Evolutionary conservation across 1,140 invertebrate species (phyloP).

Genomic region (Brachionus rotundiformis): DNA sequence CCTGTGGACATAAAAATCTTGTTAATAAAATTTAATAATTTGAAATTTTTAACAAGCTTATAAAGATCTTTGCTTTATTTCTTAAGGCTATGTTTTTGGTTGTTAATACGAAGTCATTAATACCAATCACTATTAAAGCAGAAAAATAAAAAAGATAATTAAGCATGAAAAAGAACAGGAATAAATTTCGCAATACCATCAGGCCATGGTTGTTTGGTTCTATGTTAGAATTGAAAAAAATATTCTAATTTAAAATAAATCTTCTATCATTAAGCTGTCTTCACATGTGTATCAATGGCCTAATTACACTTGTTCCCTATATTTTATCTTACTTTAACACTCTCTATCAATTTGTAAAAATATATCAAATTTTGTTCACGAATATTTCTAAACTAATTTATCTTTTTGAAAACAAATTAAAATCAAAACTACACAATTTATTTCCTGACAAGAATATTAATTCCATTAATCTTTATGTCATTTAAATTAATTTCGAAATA

Average conservation of each 20-base stretch:
- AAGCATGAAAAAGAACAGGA: background rate
- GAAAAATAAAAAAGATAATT: slow-evolving; percentile 39
- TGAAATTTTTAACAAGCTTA: slow-evolving; percentile 29
- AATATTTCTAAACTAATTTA: background rate
- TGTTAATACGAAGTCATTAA: slow-evolving; percentile 23
- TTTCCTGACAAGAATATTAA: slow-evolving; percentile 37
- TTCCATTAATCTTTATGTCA: slow-evolving; percentile 21
- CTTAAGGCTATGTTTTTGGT: slow-evolving; percentile 25
- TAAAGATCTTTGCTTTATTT: slow-evolving; percentile 1
- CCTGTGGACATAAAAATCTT: slow-evolving; percentile 22
- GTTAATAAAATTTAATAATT: background rate
- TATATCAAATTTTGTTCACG: background rate
- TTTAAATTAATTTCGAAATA: slow-evolving; percentile 14
- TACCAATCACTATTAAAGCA: slow-evolving; percentile 33
- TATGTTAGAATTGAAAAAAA: background rate
- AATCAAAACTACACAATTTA: background rate
- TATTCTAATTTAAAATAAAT: too few relatives aligned
- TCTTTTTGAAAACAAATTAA: background rate
- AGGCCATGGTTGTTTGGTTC: background rate
- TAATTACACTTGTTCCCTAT: background rate
- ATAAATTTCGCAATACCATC: background rate
- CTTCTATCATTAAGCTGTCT: too few relatives aligned
- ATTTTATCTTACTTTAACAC: background rate
- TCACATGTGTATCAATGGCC: too few relatives aligned
- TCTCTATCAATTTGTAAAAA: background rate